Evolutionary conservation across 2,113 vertebrate species (phyloP), one percentile per base, ranked within the genome.

Genomic region (Zosterops pallidus): DNA sequence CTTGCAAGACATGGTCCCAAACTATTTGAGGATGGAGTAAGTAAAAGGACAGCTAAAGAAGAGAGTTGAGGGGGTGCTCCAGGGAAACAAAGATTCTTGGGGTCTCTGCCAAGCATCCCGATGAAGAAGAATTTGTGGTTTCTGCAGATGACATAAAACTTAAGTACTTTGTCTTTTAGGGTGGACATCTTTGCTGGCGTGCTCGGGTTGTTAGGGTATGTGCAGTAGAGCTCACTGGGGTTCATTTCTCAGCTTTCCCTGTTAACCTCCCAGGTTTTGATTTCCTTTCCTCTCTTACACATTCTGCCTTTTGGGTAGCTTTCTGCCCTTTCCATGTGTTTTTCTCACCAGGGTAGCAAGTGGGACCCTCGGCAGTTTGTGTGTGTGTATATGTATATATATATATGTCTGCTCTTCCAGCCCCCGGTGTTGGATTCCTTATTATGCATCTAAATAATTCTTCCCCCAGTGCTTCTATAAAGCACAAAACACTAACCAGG

Each of bases 401-500:
- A 6, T 44, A 31, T 59, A 3, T 53, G 4, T 65, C 17, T 83
- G 28, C 47, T 86, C 26, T 78, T 77, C 55, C 55, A 86, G 68
- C 39, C 26, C 25, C 50, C 7, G 11, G 21, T 86, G 72, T 8
- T 74, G 60, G 60, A 81, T 94, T 81, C 67, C 53, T 89, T 28
- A 4, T 88, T 85, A 84, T 92, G 46, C 62, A 84, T 82, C 78
- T 41, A 11, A 92, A 19, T 65, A 82, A 90, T 91, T 96, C 86
- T 75, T 86, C 64, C 37, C 20, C 26, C 35, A 24, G 44, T 75
- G 70, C 68, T 92, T 95, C 65, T 85, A 37, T 52, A 92, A 91
- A 89, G 41, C 82, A 94, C 70, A 76, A 87, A 91, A 71, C 74
- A 47, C 39, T 82, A 95, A 95, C 91, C 96, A 95, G 89, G 91